phyloP scores from a whole-genome alignment of 2,888 invertebrate species.

The Plebejus argus region DNA sequence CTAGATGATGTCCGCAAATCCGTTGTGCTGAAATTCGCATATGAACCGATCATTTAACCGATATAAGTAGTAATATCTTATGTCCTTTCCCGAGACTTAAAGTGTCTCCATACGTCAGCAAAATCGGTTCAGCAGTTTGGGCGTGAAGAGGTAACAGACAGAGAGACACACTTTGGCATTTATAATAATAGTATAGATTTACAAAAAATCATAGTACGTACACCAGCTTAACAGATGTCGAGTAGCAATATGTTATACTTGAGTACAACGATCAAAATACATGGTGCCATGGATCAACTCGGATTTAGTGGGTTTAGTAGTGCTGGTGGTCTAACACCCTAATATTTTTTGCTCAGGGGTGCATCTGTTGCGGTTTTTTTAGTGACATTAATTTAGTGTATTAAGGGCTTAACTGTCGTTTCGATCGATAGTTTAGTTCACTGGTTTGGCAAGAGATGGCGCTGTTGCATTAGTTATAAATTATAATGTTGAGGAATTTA shows the following conservation, averaged over 20 bases:
- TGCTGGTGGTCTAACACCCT: conserved; percentile 71
- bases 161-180: too few relatives aligned
- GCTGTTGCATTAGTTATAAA: not conserved
- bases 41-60: too few relatives aligned
- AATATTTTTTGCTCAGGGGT: conserved; percentile 59
- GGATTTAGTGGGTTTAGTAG: conserved; percentile 63
- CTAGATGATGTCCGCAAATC: too few relatives aligned
- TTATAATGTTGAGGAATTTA: too few relatives aligned
- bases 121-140: too few relatives aligned
- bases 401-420: not conserved
- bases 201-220: not conserved
- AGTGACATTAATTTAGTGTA: not conserved
- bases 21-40: too few relatives aligned
- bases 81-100: too few relatives aligned
- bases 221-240: conserved; percentile 60
- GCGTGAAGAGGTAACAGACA: too few relatives aligned
- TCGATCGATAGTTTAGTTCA: not conserved
- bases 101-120: too few relatives aligned
- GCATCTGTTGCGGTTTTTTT: conserved; percentile 56
- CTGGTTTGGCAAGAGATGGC: not conserved
- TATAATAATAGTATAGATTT: not conserved
- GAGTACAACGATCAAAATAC: conserved; percentile 77
- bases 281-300: conserved; percentile 66
- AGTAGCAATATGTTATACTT: conserved; percentile 63
- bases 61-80: too few relatives aligned